Evolutionary conservation across 2,888 invertebrate species (phyloP).

Genomic region (Leptothorax acervorum): DNA sequence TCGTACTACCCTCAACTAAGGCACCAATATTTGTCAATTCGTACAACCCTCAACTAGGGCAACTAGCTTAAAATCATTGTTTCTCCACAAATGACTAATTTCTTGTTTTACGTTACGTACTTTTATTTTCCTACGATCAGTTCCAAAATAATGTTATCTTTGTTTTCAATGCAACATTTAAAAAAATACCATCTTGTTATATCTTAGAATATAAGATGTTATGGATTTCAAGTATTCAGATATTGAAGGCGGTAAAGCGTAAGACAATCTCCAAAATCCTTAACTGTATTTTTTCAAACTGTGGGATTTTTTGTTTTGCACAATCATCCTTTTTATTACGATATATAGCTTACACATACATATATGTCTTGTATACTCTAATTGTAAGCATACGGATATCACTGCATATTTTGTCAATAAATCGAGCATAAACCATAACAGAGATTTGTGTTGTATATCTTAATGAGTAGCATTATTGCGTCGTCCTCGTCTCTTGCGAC

Average conservation of each 20-base stretch:
- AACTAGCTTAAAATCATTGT: too few relatives aligned
- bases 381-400: slow-evolving; percentile 67
- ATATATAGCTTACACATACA: slow-evolving; percentile 31
- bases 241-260: not conserved
- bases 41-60: too few relatives aligned
- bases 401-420: slow-evolving; percentile 67
- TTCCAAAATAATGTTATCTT: too few relatives aligned
- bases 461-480: slow-evolving; percentile 81
- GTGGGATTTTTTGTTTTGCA: not conserved
- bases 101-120: too few relatives aligned
- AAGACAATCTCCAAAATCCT: not conserved
- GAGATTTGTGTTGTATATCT: slow-evolving; percentile 45
- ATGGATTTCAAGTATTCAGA: not conserved
- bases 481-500: slow-evolving; percentile 82
- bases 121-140: too few relatives aligned
- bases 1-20: too few relatives aligned
- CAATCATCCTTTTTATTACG: slow-evolving; percentile 32
- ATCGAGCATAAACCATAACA: slow-evolving; percentile 56
- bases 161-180: too few relatives aligned
- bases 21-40: too few relatives aligned
- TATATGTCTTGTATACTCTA: slow-evolving; percentile 36
- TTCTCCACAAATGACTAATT: too few relatives aligned
- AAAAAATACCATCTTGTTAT: too few relatives aligned
- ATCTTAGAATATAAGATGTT: too few relatives aligned
- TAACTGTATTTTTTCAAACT: not conserved